Evolutionary conservation across 2,888 invertebrate species (phyloP).

Genomic region (Sphaerophoria rueppellii): DNA sequence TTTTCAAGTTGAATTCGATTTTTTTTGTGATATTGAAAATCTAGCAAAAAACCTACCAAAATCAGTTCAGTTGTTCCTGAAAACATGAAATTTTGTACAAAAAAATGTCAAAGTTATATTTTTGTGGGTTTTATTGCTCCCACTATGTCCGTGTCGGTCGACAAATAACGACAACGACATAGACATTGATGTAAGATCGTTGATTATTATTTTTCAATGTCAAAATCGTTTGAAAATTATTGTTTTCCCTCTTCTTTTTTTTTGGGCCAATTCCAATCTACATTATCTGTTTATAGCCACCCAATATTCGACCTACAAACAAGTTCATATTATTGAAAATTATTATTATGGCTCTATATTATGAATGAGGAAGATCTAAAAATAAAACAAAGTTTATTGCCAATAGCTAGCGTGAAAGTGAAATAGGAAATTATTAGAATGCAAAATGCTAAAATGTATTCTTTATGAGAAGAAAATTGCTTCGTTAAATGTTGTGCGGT

Average conservation of each 20-base stretch:
- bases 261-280: conserved; percentile 30
- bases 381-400: conserved; percentile 30
- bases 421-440: conserved; percentile 47
- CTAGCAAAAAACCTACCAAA: too few species aligned
- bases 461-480: conserved; percentile 22
- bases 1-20: not conserved
- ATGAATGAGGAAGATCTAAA: conserved; percentile 41
- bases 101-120: too few species aligned
- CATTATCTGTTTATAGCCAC: not conserved
- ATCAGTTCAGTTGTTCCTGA: too few species aligned
- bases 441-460: conserved; percentile 4
- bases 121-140: not conserved
- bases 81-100: too few species aligned
- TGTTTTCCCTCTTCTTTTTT: not conserved
- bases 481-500: conserved; percentile 5
- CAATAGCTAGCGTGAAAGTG: conserved; percentile 54
- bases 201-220: conserved; percentile 35
- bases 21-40: too few species aligned
- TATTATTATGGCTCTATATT: not conserved
- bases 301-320: conserved; percentile 21
- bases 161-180: not conserved
- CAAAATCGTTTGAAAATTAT: conserved; percentile 7
- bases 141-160: not conserved
- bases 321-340: conserved; percentile 18
- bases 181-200: conserved; percentile 30